Evolutionary conservation across 2,888 invertebrate species (phyloP).

Genomic region (Spialia ferax): DNA sequence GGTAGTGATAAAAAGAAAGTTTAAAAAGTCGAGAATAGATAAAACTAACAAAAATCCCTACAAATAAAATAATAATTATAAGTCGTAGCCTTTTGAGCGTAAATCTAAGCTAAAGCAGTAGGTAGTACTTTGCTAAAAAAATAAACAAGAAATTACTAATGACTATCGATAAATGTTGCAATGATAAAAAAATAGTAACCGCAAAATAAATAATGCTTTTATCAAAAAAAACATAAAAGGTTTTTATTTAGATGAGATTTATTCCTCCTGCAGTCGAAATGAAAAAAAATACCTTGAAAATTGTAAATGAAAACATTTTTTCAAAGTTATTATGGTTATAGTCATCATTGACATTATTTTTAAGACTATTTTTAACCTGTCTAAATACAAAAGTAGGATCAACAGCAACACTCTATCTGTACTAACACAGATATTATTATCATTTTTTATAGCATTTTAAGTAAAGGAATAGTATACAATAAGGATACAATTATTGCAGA

Average conservation of each 20-base stretch:
- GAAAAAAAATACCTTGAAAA: too few species aligned
- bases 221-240: not conserved
- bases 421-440: too few species aligned
- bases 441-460: too few species aligned
- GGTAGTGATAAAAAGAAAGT: not conserved
- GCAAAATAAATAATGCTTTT: too few species aligned
- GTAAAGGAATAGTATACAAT: too few species aligned
- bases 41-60: not conserved
- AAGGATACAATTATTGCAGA: too few species aligned
- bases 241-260: not conserved
- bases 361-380: too few species aligned
- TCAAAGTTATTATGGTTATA: too few species aligned
- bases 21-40: not conserved
- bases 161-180: not conserved
- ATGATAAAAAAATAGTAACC: not conserved
- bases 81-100: constrained; percentile 7
- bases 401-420: too few species aligned
- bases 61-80: not conserved
- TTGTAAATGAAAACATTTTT: too few species aligned
- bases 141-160: not conserved
- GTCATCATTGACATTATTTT: too few species aligned
- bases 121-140: not conserved
- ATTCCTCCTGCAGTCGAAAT: not conserved
- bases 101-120: not conserved
- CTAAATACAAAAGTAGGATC: too few species aligned